A percentile compares a stretch with the other conserved stretches of the same genome.
Evolutionary conservation across 2,797 vertebrate genomes (phyloP).

Genomic region (Holocentrus rufus): DNA sequence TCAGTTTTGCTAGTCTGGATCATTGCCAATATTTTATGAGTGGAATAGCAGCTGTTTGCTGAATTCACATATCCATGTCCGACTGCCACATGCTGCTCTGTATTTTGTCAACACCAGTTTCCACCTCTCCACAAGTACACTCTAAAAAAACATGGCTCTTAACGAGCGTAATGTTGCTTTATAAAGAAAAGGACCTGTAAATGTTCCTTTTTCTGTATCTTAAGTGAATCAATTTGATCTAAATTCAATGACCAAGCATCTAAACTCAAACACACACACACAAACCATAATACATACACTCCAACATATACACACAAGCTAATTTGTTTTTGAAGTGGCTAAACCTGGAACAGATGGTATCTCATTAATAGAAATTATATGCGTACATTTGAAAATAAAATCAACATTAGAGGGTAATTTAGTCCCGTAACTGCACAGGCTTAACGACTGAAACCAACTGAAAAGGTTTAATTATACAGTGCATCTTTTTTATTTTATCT

Average conservation of each 20-base stretch:
- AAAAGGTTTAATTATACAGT: conserved; percentile 15
- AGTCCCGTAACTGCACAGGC: background rate
- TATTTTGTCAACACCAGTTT: conserved; percentile 50
- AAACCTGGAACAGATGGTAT: background rate
- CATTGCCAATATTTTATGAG: conserved; percentile 59
- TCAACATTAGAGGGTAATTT: background rate
- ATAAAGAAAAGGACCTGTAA: conserved; percentile 39
- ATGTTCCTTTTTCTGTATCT: conserved; percentile 20
- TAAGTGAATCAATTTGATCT: background rate
- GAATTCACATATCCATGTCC: conserved; percentile 68
- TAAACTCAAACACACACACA: background rate
- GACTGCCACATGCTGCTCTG: conserved; percentile 41
- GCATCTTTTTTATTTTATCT: conserved; percentile 30
- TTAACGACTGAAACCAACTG: background rate
- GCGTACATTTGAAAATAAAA: background rate
- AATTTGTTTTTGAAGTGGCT: background rate
- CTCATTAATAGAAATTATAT: background rate
- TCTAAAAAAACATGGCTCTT: conserved; percentile 11
- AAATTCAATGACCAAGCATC: background rate
- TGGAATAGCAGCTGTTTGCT: conserved; percentile 62
- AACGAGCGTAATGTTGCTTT: conserved; percentile 32
- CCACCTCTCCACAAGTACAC: conserved; percentile 23
- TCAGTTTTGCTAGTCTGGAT: conserved; percentile 56
- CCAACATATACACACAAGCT: background rate
- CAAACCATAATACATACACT: background rate